Percentiles rank a stretch among this genome's conserved stretches.
These are phyloP conservation scores for Remorina albescens DNA, from an alignment of 2,797 vertebrate genomes.

Conservation along the genomic window DNA sequence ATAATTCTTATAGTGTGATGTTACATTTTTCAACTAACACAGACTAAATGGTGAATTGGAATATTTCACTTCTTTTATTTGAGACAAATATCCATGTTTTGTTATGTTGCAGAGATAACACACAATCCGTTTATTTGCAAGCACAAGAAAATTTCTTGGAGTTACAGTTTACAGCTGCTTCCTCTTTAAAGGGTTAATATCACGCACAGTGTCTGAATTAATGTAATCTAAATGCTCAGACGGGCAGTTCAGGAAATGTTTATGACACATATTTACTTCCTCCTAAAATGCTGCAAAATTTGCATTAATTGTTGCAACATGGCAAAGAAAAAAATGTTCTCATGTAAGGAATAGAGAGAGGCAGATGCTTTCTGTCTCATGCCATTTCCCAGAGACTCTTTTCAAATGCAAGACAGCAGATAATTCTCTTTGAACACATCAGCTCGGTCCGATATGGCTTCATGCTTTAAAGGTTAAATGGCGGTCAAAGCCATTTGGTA, in stretches of 20 bases:
- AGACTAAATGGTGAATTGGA: too few species aligned
- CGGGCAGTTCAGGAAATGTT: background rate
- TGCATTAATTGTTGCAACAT: background rate
- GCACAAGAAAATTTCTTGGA: too few species aligned
- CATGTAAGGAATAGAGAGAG: background rate
- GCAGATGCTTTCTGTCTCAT: background rate
- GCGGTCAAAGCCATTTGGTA: background rate
- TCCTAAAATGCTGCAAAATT: background rate
- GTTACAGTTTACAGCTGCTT: too few species aligned
- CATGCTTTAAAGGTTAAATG: background rate
- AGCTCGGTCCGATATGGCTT: background rate
- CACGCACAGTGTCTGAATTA: too few species aligned
- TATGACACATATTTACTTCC: background rate
- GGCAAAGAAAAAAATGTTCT: background rate
- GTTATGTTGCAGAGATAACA: too few species aligned
- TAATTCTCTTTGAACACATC: background rate
- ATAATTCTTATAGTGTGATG: too few species aligned
- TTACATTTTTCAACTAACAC: too few species aligned
- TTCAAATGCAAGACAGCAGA: background rate
- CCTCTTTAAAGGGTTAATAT: too few species aligned
- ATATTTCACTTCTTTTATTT: too few species aligned
- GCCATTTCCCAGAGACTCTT: background rate
- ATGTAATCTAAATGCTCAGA: too few species aligned
- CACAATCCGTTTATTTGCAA: too few species aligned
- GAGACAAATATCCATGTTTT: too few species aligned